These are phyloP conservation scores for Sminthurides aquaticus DNA, from an alignment of 2,888 invertebrate species.

Conservation along the genomic window DNA sequence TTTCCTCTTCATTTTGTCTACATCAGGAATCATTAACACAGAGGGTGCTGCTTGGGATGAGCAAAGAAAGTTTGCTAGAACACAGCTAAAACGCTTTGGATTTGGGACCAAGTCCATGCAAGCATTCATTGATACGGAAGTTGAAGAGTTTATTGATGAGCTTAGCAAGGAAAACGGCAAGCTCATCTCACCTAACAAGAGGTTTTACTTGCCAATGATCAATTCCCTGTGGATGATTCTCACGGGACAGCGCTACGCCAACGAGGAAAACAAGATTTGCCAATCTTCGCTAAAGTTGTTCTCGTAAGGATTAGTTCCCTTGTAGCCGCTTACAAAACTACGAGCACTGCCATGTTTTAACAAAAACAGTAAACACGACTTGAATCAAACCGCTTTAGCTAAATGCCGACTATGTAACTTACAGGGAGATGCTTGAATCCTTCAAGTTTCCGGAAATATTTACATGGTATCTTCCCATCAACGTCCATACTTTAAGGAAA, in stretches of 20 bases:
- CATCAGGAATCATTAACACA: conserved; percentile 5
- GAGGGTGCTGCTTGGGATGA: not conserved
- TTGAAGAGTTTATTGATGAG: not conserved
- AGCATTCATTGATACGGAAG: not conserved
- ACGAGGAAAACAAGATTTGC: conserved; percentile 2
- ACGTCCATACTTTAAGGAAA: not conserved
- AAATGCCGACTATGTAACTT: not conserved
- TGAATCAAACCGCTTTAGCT: not conserved
- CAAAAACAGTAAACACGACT: not conserved
- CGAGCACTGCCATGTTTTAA: too few relatives aligned
- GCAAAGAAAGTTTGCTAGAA: not conserved
- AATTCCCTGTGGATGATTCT: conserved; percentile 11
- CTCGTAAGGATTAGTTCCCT: not conserved
- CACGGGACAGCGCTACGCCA: not conserved
- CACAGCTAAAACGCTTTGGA: not conserved
- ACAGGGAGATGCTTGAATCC: not conserved
- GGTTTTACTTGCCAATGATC: not conserved
- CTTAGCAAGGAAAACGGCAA: not conserved
- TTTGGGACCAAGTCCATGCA: conserved; percentile 5
- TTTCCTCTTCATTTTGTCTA: not conserved
- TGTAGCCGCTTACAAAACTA: too few relatives aligned
- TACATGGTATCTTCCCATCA: not conserved
- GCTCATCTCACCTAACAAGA: not conserved
- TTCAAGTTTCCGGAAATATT: not conserved
- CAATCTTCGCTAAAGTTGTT: not conserved